Percentiles rank a stretch among this genome's conserved stretches.
Evolutionary conservation across 2,888 invertebrate genomes (phyloP).

Genomic region (Philereme vetulata): DNA sequence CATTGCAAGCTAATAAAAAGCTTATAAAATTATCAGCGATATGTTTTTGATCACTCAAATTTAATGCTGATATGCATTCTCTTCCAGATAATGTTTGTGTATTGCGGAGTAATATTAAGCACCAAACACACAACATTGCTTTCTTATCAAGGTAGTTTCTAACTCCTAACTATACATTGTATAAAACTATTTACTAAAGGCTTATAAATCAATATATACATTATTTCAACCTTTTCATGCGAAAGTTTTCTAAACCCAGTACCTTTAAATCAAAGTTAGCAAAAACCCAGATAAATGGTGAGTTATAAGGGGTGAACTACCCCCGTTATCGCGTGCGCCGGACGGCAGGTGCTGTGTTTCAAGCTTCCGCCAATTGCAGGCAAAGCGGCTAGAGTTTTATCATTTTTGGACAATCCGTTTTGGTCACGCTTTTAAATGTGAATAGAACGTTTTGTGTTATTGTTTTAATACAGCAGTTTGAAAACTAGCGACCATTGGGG

Average conservation of each 20-base stretch:
- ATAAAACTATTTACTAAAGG: too few relatives aligned
- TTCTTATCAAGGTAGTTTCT: too few relatives aligned
- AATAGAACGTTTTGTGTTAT: not conserved
- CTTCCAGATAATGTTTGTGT: too few relatives aligned
- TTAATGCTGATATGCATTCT: too few relatives aligned
- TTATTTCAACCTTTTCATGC: not conserved
- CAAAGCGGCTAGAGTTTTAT: constrained; percentile 21
- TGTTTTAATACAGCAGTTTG: not conserved
- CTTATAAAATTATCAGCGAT: too few relatives aligned
- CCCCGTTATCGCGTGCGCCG: constrained; percentile 2
- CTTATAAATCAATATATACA: too few relatives aligned
- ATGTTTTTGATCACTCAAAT: too few relatives aligned
- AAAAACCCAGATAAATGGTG: constrained; percentile 28
- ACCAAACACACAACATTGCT: too few relatives aligned
- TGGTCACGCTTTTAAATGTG: not conserved
- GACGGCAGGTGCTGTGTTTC: constrained; percentile 11
- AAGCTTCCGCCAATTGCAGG: constrained; percentile 8
- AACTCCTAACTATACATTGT: too few relatives aligned
- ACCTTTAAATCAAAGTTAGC: constrained; percentile 25
- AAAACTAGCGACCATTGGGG: not conserved
- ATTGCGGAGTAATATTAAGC: too few relatives aligned
- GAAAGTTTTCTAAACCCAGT: constrained; percentile 1
- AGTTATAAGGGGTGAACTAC: constrained; percentile 8
- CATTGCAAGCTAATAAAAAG: too few relatives aligned
- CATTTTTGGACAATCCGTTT: constrained; percentile 17